phyloP scores from a whole-genome alignment of 2,888 invertebrate species.

The Drosophila falleni region DNA sequence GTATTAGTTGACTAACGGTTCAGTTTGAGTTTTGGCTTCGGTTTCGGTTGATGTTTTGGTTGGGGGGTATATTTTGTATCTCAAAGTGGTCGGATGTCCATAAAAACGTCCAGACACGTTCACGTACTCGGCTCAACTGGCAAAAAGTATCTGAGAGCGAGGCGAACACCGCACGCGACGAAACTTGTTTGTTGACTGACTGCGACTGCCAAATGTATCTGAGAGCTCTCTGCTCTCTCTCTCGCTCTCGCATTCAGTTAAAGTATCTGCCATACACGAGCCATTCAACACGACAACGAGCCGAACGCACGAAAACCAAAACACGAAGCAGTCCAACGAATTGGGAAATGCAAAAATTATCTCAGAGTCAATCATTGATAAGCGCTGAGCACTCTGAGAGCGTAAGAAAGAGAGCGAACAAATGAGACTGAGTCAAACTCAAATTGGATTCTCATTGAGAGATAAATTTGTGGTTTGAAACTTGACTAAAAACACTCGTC shows the following conservation, averaged over 20 bases:
- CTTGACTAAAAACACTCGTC: constrained; percentile 40
- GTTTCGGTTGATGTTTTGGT: constrained; percentile 13
- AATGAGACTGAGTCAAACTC: constrained; percentile 43
- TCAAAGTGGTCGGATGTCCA: constrained; percentile 36
- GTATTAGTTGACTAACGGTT: constrained; percentile 32
- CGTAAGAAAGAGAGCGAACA: neutral
- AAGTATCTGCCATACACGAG: constrained; percentile 16
- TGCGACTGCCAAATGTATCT: constrained; percentile 25
- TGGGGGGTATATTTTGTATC: constrained; percentile 17
- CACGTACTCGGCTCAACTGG: constrained; percentile 78
- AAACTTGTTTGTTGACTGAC: constrained; percentile 60
- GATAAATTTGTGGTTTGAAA: constrained; percentile 61
- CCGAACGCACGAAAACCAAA: constrained; percentile 26
- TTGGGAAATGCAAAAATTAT: constrained; percentile 45
- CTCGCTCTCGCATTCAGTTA: neutral
- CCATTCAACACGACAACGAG: neutral
- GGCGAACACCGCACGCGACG: constrained; percentile 48
- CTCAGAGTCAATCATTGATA: constrained; percentile 42
- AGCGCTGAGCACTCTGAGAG: constrained; percentile 11
- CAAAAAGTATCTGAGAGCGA: constrained; percentile 64
- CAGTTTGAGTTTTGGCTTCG: constrained; percentile 25
- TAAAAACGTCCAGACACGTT: constrained; percentile 66
- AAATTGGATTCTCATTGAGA: constrained; percentile 71
- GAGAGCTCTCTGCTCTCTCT: constrained; percentile 17
- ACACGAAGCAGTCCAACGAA: constrained; percentile 41